Evolutionary conservation across 2,113 vertebrate genomes (phyloP).

Genomic region (Dermatemys mawii): DNA sequence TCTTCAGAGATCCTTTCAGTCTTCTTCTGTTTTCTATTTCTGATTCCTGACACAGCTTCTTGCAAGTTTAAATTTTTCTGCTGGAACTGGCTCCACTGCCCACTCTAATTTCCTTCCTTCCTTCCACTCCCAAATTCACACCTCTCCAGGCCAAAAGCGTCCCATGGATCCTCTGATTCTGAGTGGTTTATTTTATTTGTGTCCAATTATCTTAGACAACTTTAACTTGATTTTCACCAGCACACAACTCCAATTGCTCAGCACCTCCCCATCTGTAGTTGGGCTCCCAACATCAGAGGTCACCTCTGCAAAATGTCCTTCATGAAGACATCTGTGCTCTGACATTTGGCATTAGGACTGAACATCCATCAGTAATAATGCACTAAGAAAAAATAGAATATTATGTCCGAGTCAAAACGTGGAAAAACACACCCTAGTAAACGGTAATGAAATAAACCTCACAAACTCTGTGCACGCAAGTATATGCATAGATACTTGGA

Average conservation of each 20-base stretch:
- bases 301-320: not conserved
- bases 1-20: not conserved
- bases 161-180: not conserved
- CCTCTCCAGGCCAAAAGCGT: not conserved
- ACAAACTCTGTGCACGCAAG: not conserved
- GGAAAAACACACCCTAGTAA: not conserved
- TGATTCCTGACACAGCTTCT: not conserved
- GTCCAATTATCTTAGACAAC: not conserved
- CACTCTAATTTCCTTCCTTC: not conserved
- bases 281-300: not conserved
- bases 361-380: not conserved
- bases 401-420: not conserved
- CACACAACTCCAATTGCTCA: not conserved
- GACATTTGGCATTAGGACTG: not conserved
- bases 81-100: not conserved
- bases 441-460: not conserved
- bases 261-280: not conserved
- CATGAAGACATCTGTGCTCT: not conserved
- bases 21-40: not conserved
- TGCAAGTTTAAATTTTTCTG: not conserved
- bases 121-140: not conserved
- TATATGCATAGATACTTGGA: not conserved
- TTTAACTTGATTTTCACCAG: not conserved
- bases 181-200: not conserved
- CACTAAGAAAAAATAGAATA: not conserved